A percentile compares a stretch with the other conserved stretches of the same genome.
These are phyloP conservation scores for Ormyrus thymus DNA, from an alignment of 2,888 invertebrate genomes.

Conservation along the genomic window DNA sequence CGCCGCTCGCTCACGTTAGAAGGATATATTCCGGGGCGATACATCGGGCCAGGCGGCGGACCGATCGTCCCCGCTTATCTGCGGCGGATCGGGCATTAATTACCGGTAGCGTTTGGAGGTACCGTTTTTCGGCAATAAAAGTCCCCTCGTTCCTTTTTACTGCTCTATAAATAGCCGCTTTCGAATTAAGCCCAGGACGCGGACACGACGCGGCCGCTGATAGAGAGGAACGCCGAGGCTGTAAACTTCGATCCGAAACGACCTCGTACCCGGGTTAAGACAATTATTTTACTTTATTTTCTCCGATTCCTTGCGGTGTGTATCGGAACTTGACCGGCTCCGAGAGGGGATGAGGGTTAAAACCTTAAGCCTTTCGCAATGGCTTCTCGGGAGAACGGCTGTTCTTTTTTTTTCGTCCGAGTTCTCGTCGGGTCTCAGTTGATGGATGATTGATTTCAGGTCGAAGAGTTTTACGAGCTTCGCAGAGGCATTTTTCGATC, in stretches of 20 bases:
- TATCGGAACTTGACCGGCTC: conserved; percentile 44
- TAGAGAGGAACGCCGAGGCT: background rate
- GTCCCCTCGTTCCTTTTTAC: conserved; percentile 25
- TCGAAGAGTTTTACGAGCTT: background rate
- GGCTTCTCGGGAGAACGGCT: conserved; percentile 1
- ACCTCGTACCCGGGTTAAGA: conserved; percentile 4
- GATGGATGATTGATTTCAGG: conserved; percentile 16
- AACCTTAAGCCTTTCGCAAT: background rate
- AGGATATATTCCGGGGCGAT: background rate
- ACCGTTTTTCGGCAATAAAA: conserved; percentile 50
- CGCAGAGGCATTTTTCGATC: background rate
- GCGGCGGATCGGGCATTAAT: conserved; percentile 37
- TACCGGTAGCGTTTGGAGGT: conserved; percentile 43
- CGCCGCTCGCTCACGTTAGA: too few relatives aligned
- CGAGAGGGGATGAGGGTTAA: conserved; percentile 37
- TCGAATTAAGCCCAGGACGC: conserved; percentile 31
- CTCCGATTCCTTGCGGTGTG: background rate
- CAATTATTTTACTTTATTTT: conserved; percentile 34
- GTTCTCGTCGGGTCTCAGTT: background rate
- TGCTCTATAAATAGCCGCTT: conserved; percentile 49
- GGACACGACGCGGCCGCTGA: background rate
- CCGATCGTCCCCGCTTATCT: background rate
- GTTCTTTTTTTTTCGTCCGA: background rate
- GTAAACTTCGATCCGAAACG: conserved; percentile 33
- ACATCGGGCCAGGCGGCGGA: background rate